A percentile compares a stretch with the other conserved stretches of the same genome.
Evolutionary conservation across 2,888 invertebrate species (phyloP).

Genomic region (Panorpa germanica): DNA sequence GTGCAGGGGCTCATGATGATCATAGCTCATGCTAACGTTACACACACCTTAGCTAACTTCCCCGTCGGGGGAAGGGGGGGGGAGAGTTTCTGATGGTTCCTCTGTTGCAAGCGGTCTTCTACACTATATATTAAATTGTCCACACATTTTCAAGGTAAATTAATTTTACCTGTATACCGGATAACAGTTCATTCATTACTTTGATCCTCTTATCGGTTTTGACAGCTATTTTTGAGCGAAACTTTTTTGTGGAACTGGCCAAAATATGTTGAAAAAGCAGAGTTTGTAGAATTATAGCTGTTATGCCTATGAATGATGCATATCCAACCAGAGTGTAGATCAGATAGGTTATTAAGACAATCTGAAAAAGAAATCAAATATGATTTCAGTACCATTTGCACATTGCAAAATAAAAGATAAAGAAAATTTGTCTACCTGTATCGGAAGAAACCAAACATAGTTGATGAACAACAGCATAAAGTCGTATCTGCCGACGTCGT

Average conservation of each 20-base stretch:
- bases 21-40: too few species aligned
- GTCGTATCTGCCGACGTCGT: too few species aligned
- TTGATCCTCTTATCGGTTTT: slow-evolving; percentile 70
- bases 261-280: slow-evolving; percentile 55
- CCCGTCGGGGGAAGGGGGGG: too few species aligned
- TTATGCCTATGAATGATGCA: slow-evolving; percentile 48
- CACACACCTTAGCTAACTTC: too few species aligned
- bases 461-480: too few species aligned
- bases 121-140: too few species aligned
- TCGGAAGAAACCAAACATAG: too few species aligned
- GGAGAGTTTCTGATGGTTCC: too few species aligned
- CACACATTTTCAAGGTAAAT: slow-evolving; percentile 51
- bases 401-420: too few species aligned
- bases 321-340: slow-evolving; percentile 47
- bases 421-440: too few species aligned
- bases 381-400: slow-evolving; percentile 69
- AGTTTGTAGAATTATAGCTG: slow-evolving; percentile 47
- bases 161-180: slow-evolving; percentile 68
- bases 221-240: slow-evolving; percentile 51
- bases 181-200: slow-evolving; percentile 76
- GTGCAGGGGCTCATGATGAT: too few species aligned
- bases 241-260: slow-evolving; percentile 28
- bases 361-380: slow-evolving; percentile 61
- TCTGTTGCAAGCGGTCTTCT: too few species aligned
- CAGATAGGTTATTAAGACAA: slow-evolving; percentile 50